Evolutionary conservation across 2,888 invertebrate species (phyloP).

Genomic region (Tachina lurida): DNA sequence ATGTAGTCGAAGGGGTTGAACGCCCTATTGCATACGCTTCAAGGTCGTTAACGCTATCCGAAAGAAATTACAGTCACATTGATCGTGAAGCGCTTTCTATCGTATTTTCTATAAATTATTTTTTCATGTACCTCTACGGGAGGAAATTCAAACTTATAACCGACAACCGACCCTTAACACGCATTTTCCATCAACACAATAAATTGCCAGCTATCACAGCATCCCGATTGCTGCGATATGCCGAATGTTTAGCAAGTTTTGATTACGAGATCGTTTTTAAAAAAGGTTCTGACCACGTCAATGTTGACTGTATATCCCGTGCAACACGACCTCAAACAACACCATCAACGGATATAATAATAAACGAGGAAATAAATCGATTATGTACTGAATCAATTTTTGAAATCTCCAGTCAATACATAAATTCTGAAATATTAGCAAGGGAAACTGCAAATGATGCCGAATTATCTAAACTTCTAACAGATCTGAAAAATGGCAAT

Average conservation of each 20-base stretch:
- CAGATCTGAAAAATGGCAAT: neutral
- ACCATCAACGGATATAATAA: too few relatives aligned
- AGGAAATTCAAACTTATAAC: neutral
- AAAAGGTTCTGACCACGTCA: too few relatives aligned
- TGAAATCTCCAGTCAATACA: slow-evolving; percentile 29
- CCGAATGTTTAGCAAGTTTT: too few relatives aligned
- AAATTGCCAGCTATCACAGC: slow-evolving; percentile 62
- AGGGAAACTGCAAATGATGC: neutral
- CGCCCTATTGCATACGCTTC: slow-evolving; percentile 16
- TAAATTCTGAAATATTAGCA: slow-evolving; percentile 43
- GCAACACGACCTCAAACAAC: too few relatives aligned
- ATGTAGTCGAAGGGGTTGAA: slow-evolving; percentile 29
- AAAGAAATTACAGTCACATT: slow-evolving; percentile 63
- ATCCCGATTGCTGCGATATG: too few relatives aligned
- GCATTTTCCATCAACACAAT: slow-evolving; percentile 61
- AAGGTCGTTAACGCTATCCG: slow-evolving; percentile 58
- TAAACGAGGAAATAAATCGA: slow-evolving; percentile 31
- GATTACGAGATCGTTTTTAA: too few relatives aligned
- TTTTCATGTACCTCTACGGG: neutral
- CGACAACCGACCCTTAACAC: neutral
- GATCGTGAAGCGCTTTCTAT: slow-evolving; percentile 59
- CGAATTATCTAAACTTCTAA: neutral
- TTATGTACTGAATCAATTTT: slow-evolving; percentile 27
- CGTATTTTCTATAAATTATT: slow-evolving; percentile 18
- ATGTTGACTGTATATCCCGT: too few relatives aligned